Conservation (phyloP, 2,797 vertebrate species). For the Toxotes lorentzi region DNA sequence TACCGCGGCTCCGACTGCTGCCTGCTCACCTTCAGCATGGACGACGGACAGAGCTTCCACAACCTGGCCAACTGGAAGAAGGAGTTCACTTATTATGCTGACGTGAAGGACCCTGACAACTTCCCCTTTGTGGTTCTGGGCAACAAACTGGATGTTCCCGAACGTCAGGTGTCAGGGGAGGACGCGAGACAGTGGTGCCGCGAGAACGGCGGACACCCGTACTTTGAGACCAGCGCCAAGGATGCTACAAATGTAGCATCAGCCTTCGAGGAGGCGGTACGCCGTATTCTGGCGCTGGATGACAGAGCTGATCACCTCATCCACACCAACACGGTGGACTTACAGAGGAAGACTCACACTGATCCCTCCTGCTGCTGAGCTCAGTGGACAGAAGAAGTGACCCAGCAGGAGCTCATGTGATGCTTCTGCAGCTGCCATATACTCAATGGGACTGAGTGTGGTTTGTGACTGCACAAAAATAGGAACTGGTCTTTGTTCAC, state of each 20-base stretch:
- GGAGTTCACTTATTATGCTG: slow-evolving; percentile 96
- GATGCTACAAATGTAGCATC: slow-evolving; percentile 94
- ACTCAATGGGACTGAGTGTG: fast-evolving
- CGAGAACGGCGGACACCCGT: slow-evolving; percentile 93
- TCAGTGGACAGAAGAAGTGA: neutral
- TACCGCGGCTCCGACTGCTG: slow-evolving; percentile 98
- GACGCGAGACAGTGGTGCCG: slow-evolving; percentile 93
- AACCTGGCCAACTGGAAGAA: slow-evolving; percentile 98
- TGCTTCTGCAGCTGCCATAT: neutral
- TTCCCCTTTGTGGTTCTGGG: slow-evolving; percentile 97
- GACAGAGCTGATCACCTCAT: slow-evolving; percentile 89
- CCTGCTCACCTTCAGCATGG: slow-evolving; percentile 95
- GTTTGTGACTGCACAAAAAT: slow-evolving; percentile 4
- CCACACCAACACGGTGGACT: slow-evolving; percentile 91
- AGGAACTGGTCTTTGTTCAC: slow-evolving; percentile 12
- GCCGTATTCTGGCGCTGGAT: slow-evolving; percentile 85
- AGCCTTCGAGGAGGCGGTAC: slow-evolving; percentile 95
- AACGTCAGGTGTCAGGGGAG: slow-evolving; percentile 93
- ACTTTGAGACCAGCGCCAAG: slow-evolving; percentile 97
- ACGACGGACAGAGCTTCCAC: slow-evolving; percentile 94
- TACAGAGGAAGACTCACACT: slow-evolving; percentile 88
- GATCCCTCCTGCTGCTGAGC: slow-evolving; percentile 91
- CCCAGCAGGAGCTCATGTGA: neutral
- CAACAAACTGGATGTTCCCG: slow-evolving; percentile 93
- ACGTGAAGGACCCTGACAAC: slow-evolving; percentile 92